These are phyloP conservation scores for Actinostola sp. DNA, from an alignment of 92 coral and sea anemone genomes.

Conservation along the genomic window DNA sequence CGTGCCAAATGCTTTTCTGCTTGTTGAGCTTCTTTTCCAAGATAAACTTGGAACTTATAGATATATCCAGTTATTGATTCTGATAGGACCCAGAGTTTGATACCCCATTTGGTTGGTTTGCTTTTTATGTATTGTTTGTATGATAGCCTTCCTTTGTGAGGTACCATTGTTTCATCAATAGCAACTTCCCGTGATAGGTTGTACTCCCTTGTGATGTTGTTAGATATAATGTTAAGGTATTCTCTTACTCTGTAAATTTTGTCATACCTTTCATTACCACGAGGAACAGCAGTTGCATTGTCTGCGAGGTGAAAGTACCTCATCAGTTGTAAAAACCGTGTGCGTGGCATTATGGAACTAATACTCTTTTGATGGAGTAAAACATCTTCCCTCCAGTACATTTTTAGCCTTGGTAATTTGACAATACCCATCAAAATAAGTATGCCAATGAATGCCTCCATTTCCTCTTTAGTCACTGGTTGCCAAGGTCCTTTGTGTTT, in stretches of 20 bases:
- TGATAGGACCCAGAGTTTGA: constrained; percentile 55
- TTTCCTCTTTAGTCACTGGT: constrained; percentile 45
- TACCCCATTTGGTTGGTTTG: constrained; percentile 57
- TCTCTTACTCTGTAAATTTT: constrained; percentile 39
- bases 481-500: constrained; percentile 46
- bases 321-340: constrained; percentile 37
- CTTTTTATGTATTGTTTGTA: constrained; percentile 53
- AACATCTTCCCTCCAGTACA: constrained; percentile 41
- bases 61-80: constrained; percentile 61
- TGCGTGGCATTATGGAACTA: constrained; percentile 26
- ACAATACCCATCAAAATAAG: constrained; percentile 46
- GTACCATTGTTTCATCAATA: constrained; percentile 66
- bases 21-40: constrained; percentile 44
- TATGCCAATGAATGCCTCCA: constrained; percentile 41
- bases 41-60: constrained; percentile 49
- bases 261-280: constrained; percentile 43
- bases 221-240: constrained; percentile 14
- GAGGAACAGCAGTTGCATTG: constrained; percentile 21
- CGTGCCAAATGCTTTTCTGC: constrained; percentile 36
- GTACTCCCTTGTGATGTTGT: constrained; percentile 22
- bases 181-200: constrained; percentile 22
- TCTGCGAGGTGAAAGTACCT: constrained; percentile 53
- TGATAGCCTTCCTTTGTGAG: constrained; percentile 39
- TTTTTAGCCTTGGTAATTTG: constrained; percentile 19
- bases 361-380: constrained; percentile 30